Base-by-base conservation (phyloP, 1,140 invertebrate genomes). In the Brachionus paranguensis region DNA sequence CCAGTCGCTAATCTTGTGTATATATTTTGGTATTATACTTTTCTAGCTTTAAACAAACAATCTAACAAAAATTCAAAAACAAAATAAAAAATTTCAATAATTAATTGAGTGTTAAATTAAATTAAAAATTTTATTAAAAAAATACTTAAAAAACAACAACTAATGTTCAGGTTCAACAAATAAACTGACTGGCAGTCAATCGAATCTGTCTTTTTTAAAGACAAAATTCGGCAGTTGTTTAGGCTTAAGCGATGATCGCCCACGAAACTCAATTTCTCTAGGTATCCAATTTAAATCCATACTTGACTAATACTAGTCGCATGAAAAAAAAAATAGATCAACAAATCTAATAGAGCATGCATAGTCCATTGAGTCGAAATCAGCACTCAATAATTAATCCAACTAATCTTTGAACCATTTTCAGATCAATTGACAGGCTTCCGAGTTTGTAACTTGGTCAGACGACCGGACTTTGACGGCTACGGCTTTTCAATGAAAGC, bases 211-310 rank as follows among this genome's bases (percentile, higher is more conserved):
- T 60, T 81, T 41, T 60, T 12, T 81, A 12, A 81, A 81, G 60
- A 64, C 20, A 29, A 81, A 81, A 81, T 81, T 81, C 53, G 78
- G 78, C 10, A 81, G 78, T 47, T 81, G 78, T 68, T 81, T 81
- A 81, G 78, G 78, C 20, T 64, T 81, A 81, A 20, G 27, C 20
- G 78, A 60, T 6, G 24, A 81, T 78, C 29, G 24, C 41, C 1
- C 53, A 17, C 17, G 8, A 60, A 24, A 60, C n/a, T 17, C 17
- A 10, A 6, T 20, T 20, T 60, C n/a, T 60, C 53, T 60, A 60
- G 53, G 53, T 60, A 78, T 78, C 12, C 27, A 55, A 29, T 70
- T 70, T 41, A n/a, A 33, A 12, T 37, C 27, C 27, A 17, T 37
- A 41, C 27, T 37, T 70, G 29, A 70, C 65, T 70, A 70, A 70